Evolutionary conservation across 2,113 vertebrate species (phyloP).

Genomic region (Silurus glanis): DNA sequence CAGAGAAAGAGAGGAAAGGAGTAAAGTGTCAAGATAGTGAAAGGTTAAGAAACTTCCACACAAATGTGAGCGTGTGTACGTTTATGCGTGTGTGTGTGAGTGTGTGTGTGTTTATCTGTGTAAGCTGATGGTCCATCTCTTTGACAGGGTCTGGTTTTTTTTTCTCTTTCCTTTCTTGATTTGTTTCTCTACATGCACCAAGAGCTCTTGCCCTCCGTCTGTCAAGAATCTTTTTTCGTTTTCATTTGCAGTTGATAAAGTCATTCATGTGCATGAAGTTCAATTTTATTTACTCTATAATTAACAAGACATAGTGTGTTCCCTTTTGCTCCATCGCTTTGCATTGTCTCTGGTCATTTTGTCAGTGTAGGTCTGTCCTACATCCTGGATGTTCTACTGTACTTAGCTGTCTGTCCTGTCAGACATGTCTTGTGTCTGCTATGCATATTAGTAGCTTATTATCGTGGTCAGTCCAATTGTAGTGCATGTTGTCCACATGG

Average conservation of each 20-base stretch:
- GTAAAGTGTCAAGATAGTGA: constrained; percentile 22
- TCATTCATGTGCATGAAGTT: background rate
- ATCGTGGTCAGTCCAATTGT: constrained; percentile 1
- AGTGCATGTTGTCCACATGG: constrained; percentile 4
- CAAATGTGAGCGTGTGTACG: constrained; percentile 25
- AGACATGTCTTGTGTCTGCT: constrained; percentile 23
- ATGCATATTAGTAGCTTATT: constrained; percentile 38
- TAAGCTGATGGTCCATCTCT: constrained; percentile 29
- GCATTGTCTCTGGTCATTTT: background rate
- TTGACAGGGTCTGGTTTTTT: background rate
- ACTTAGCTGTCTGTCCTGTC: background rate
- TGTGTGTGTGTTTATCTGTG: constrained; percentile 42
- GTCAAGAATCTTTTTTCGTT: background rate
- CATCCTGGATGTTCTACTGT: background rate
- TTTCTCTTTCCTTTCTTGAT: constrained; percentile 14
- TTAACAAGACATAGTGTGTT: background rate
- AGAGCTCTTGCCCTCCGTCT: background rate
- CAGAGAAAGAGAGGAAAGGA: constrained; percentile 41
- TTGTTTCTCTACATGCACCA: background rate
- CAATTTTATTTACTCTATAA: constrained; percentile 13
- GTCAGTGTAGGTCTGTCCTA: constrained; percentile 7
- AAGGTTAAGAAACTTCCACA: constrained; percentile 42
- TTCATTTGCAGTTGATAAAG: background rate
- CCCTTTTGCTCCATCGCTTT: background rate
- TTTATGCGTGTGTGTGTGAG: constrained; percentile 31